Evolutionary conservation across 2,888 invertebrate species (phyloP), one percentile per base, ranked within the genome.

Genomic region (Monochamus alternatus): DNA sequence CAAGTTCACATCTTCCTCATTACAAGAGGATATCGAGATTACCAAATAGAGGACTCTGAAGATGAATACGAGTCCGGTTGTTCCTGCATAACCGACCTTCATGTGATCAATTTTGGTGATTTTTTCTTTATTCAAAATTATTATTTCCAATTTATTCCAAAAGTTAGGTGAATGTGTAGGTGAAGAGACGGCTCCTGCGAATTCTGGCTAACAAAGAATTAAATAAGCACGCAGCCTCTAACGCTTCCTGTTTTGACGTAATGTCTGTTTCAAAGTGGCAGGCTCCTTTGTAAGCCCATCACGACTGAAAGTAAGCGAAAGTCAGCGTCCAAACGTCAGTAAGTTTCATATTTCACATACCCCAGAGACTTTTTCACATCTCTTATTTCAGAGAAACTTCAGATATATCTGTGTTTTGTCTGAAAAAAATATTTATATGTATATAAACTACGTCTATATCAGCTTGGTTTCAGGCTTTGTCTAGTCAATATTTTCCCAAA

Each of bases 271-370:
- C 12, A 55, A 7, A 55, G 55, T 7, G 55, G 22, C 55, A 55
- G 55, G n/a, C 55, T 22, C 14, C n/a, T 55, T 55, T 55, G 55
- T 55, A 55, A 1, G 3, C 55, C 22, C 55, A 55, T 55, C 55
- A 55, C 55, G 55, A 3, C 4, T 3, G n/a, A 12, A 55, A 55
- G 55, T 55, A 55, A 14, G 55, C 55, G 14, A 55, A 55, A 55
- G 55, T 55, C 55, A n/a, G 3, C 14, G 55, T n/a, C 55, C 55
- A 55, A 55, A 55, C n/a, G 55, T 55, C 55, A 55, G 55, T 55
- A n/a, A 7, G 55, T 55, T 55, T 55, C 55, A 55, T 55, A 55
- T 55, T 55, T 55, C 55, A 55, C 55, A n/a, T 14, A 7, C 55
- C 22, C 55, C 22, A n/a, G 55, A 14, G 14, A 55, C 55, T 55